Evolutionary conservation across 2,113 vertebrate species (phyloP), one percentile per base, ranked within the genome.

Genomic region (Pontoporia blainvillei): DNA sequence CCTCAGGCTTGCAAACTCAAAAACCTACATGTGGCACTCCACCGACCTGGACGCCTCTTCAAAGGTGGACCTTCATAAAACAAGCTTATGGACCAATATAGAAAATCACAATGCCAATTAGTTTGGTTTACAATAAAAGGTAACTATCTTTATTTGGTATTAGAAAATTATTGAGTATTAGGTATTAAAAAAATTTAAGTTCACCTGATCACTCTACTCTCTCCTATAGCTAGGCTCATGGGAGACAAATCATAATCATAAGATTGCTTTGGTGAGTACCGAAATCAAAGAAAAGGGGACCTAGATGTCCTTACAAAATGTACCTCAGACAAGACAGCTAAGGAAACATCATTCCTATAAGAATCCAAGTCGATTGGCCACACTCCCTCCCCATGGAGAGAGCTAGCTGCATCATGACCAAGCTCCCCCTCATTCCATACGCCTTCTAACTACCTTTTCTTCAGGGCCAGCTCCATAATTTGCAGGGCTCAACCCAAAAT

Each of bases 361-460:
- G 39, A 86, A 83, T 44, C 7, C 88, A 89, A 9, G 1, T 46
- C 72, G 34, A 25, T 0, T 36, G 34, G 64, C 34, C 49, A 75
- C 13, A 39, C 8, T 39, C 59, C 3, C 5, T 66, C 14, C 36
- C 2, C 0, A 0, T 9, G 20, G 15, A 61, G 27, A 72, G 3
- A 57, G 36, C 29, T 4, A 8, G 1, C 44, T 21, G 23, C n/a
- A 71, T 15, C 46, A 25, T 0, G n/a, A 27, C 6, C 11, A 62
- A 31, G 31, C 36, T 10, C 12, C 59, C 6, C 11, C 18, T 21
- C 29, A n/a, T 62, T 49, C 18, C 14, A 71, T 25, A 49, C 34
- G 18, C 23, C 17, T 27, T 78, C 86, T 36, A n/a, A 84, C 34
- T 8, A 12, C 64, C 44, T 61, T 54, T 31, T 88, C 31, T 31